These are phyloP conservation scores for Lacanobia wlatinum DNA, from an alignment of 2,888 invertebrate genomes.

Conservation along the genomic window DNA sequence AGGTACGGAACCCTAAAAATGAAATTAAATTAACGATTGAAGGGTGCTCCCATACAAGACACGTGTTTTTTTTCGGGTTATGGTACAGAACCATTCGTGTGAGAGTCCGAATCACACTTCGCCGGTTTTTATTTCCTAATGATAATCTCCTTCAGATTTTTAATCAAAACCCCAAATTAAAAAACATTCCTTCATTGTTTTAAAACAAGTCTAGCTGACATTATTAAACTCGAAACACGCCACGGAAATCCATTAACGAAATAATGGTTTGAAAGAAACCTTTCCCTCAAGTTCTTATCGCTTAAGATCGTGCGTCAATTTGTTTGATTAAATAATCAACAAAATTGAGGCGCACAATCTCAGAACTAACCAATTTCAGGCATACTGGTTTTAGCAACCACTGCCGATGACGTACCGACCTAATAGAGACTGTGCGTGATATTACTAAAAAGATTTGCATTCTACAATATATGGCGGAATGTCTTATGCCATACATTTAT, in stretches of 20 bases:
- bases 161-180: not conserved
- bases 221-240: conserved; percentile 37
- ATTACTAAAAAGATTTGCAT: no score
- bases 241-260: conserved; percentile 56
- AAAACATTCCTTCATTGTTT: not conserved
- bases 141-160: not conserved
- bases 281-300: conserved; percentile 34
- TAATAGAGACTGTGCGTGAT: no score
- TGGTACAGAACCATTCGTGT: no score
- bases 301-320: not conserved
- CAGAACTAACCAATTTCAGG: not conserved
- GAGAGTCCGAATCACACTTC: no score
- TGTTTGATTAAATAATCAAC: conserved; percentile 39
- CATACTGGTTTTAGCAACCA: no score
- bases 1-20: no score
- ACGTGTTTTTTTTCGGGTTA: no score
- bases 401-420: no score
- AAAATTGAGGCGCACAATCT: not conserved
- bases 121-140: not conserved
- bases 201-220: not conserved
- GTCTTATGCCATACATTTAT: no score
- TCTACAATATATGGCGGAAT: no score
- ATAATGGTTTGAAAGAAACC: conserved; percentile 39
- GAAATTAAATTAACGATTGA: no score
- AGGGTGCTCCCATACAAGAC: no score